Conservation (phyloP, 2,888 invertebrate genomes). For the Limnephilus auricula region DNA sequence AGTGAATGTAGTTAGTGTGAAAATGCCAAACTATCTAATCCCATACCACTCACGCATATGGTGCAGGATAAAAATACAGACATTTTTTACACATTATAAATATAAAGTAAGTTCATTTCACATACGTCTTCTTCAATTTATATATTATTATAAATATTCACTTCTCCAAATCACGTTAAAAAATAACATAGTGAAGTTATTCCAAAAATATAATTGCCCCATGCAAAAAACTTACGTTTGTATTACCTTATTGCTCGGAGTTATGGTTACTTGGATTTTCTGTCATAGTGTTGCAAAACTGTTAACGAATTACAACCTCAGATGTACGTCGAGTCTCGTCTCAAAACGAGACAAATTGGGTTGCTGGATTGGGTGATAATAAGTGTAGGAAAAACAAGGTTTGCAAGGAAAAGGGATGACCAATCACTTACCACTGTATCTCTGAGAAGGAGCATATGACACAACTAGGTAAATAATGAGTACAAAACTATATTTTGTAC, state of each 20-base stretch:
- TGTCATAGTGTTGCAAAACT: background rate
- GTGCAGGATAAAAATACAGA: background rate
- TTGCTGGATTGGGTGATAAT: too few species aligned
- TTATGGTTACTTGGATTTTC: background rate
- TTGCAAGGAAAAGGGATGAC: too few species aligned
- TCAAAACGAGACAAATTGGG: too few species aligned
- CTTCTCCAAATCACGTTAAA: background rate
- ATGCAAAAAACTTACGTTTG: background rate
- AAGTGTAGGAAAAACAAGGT: too few species aligned
- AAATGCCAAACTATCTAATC: background rate
- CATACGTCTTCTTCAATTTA: background rate
- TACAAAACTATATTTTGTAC: too few species aligned
- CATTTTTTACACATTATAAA: background rate
- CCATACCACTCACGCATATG: background rate
- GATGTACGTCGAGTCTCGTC: too few species aligned
- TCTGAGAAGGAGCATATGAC: too few species aligned
- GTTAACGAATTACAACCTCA: too few species aligned
- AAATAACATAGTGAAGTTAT: background rate
- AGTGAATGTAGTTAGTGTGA: background rate
- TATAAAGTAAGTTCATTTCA: background rate
- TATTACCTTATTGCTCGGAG: background rate
- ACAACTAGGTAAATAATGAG: too few species aligned
- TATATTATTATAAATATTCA: background rate
- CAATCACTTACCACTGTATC: too few species aligned
- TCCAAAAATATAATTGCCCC: background rate